phyloP scores from a whole-genome alignment of 2,797 vertebrate species.

The Diceros bicornis region DNA sequence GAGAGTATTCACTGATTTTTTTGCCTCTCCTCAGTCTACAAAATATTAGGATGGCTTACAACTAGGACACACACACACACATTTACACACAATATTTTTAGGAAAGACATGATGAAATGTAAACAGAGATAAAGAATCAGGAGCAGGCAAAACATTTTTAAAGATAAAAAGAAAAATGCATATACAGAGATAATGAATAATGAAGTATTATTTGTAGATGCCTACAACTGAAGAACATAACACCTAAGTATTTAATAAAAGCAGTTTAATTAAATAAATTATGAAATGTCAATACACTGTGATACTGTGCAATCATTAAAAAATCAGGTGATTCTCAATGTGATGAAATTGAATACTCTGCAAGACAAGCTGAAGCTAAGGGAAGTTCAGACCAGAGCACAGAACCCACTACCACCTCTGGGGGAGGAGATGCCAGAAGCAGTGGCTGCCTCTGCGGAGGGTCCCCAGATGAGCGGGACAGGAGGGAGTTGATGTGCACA shows the following conservation, averaged over 20 bases:
- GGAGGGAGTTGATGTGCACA: background rate
- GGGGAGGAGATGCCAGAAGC: background rate
- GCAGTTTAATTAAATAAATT: background rate
- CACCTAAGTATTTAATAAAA: background rate
- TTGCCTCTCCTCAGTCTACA: background rate
- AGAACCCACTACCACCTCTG: too few species aligned
- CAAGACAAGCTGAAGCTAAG: background rate
- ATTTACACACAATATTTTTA: background rate
- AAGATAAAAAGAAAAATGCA: background rate
- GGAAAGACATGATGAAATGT: background rate
- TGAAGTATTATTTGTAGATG: background rate
- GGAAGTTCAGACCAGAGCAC: background rate
- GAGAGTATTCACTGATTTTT: background rate
- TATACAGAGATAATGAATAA: background rate
- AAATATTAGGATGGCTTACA: background rate
- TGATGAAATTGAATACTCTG: background rate
- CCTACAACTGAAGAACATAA: background rate
- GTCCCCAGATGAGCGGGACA: too few species aligned
- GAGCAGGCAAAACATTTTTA: background rate
- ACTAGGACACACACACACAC: background rate
- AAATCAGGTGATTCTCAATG: background rate
- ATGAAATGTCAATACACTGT: background rate
- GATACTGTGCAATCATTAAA: background rate
- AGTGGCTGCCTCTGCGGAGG: accelerated
- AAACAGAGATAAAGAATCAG: background rate